These are phyloP conservation scores for Erebia ligea DNA, from an alignment of 2,888 invertebrate species.

Conservation along the genomic window DNA sequence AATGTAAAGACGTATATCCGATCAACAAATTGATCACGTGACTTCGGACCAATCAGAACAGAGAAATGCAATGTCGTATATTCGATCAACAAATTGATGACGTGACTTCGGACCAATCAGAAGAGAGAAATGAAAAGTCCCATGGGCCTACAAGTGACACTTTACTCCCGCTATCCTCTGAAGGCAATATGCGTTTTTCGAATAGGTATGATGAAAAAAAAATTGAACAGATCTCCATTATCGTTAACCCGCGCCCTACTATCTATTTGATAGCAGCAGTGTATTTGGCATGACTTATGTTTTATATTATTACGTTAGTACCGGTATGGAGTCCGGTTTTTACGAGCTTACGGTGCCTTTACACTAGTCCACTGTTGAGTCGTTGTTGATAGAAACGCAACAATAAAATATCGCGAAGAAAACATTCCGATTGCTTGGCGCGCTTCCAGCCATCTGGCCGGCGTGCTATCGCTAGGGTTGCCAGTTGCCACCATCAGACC, in stretches of 20 bases:
- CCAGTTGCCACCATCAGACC: neutral
- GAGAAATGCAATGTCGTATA: too few relatives aligned
- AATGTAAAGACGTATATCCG: too few relatives aligned
- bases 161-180: too few relatives aligned
- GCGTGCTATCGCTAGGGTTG: neutral
- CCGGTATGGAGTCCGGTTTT: neutral
- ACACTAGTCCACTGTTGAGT: neutral
- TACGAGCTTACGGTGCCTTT: neutral
- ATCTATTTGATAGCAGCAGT: neutral
- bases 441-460: slow-evolving; percentile 42
- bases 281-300: neutral
- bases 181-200: too few relatives aligned
- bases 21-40: too few relatives aligned
- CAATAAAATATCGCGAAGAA: slow-evolving; percentile 40
- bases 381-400: slow-evolving; percentile 30
- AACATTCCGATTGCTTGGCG: slow-evolving; percentile 44
- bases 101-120: too few relatives aligned
- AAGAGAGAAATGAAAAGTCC: too few relatives aligned
- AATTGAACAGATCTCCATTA: slow-evolving; percentile 10
- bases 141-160: too few relatives aligned
- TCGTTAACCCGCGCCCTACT: slow-evolving; percentile 14
- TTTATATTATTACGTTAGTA: neutral
- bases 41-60: too few relatives aligned
- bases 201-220: neutral
- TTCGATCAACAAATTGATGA: too few relatives aligned